phyloP scores from a whole-genome alignment of 1,140 invertebrate species.

The Platyscapa corneri region DNA sequence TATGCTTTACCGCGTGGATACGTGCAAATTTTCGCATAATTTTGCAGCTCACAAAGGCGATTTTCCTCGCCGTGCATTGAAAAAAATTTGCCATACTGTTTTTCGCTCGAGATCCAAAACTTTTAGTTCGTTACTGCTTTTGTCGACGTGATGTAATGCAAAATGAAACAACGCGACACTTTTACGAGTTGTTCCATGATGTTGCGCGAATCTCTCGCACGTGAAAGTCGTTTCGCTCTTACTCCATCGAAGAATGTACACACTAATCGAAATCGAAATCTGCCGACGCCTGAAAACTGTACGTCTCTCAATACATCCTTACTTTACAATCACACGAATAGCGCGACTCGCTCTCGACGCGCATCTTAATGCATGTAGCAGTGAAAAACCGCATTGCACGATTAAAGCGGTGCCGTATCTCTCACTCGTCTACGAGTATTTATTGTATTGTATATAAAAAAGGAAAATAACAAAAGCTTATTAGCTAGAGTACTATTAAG shows the following conservation, averaged over 20 bases:
- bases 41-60: constrained; percentile 47
- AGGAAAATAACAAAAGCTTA: neutral
- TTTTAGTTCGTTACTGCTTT: neutral
- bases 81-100: constrained; percentile 22
- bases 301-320: constrained; percentile 1
- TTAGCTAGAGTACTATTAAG: constrained; percentile 3
- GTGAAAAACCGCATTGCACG: constrained; percentile 47
- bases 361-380: constrained; percentile 21
- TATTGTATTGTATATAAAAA: neutral
- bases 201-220: neutral
- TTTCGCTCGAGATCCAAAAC: neutral
- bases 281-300: constrained; percentile 5
- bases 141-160: neutral
- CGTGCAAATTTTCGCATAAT: constrained; percentile 41
- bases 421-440: neutral
- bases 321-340: constrained; percentile 37
- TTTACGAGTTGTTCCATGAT: neutral
- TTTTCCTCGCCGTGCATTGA: constrained; percentile 9
- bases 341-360: neutral
- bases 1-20: constrained; percentile 60
- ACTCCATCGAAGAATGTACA: neutral
- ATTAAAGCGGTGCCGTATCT: neutral
- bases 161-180: neutral
- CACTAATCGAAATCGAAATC: constrained; percentile 16
- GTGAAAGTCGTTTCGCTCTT: neutral